Evolutionary conservation across 2,113 vertebrate species (phyloP).

Genomic region (Edolisoma coerulescens): DNA sequence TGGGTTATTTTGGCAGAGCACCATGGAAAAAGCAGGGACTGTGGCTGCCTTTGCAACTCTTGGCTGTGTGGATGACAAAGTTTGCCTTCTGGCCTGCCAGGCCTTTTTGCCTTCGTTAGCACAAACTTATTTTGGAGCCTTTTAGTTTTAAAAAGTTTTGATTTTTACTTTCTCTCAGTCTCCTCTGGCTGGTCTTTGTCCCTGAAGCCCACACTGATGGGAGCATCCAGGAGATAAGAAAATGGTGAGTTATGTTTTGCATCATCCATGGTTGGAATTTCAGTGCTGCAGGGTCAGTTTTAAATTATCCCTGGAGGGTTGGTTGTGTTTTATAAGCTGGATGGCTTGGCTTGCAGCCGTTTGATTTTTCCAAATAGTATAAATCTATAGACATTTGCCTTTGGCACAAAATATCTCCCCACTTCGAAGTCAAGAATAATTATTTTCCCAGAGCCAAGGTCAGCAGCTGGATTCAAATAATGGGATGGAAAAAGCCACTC

Average conservation of each 20-base stretch:
- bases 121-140: neutral
- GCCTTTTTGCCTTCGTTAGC: constrained; percentile 12
- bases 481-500: neutral
- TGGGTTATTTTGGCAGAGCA: constrained; percentile 43
- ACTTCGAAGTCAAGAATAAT: constrained; percentile 45
- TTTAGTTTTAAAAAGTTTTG: neutral
- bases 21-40: constrained; percentile 46
- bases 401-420: constrained; percentile 17
- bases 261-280: constrained; percentile 23
- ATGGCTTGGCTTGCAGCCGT: constrained; percentile 25
- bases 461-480: constrained; percentile 55
- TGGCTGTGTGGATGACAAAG: constrained; percentile 29
- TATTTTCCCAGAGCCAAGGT: constrained; percentile 61
- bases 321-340: constrained; percentile 49
- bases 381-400: constrained; percentile 58
- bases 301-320: constrained; percentile 39
- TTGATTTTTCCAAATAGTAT: constrained; percentile 54
- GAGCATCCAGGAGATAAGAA: constrained; percentile 40
- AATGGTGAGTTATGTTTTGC: neutral
- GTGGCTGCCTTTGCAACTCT: constrained; percentile 23
- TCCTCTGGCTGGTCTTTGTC: neutral
- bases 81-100: constrained; percentile 43
- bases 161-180: neutral
- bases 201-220: neutral
- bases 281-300: constrained; percentile 33